Evolutionary conservation across 2,113 vertebrate genomes (phyloP).

Genomic region (Ochotona curzoniae): DNA sequence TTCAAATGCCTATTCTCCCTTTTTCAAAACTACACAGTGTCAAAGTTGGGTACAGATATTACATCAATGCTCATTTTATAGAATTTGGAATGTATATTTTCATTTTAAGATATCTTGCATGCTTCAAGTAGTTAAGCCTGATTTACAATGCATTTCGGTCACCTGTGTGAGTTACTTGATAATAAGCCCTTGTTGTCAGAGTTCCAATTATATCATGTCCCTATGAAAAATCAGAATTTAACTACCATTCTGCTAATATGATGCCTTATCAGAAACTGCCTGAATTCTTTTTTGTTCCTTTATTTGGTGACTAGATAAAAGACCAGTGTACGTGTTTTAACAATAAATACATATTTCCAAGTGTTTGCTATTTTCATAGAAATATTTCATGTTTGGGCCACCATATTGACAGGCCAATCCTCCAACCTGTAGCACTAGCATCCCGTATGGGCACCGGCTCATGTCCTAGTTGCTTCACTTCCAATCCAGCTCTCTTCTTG

Average conservation of each 20-base stretch:
- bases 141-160: background rate
- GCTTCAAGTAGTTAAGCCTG: background rate
- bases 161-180: background rate
- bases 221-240: background rate
- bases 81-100: background rate
- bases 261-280: background rate
- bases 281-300: background rate
- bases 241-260: background rate
- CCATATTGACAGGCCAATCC: no score
- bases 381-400: background rate
- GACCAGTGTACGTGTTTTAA: background rate
- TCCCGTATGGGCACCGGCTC: no score
- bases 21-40: background rate
- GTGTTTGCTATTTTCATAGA: background rate
- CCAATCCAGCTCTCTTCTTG: no score
- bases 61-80: background rate
- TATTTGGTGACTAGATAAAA: background rate
- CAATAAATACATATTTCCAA: slow-evolving; percentile 12
- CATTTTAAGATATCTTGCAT: background rate
- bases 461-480: no score
- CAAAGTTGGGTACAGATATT: background rate
- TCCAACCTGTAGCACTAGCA: no score
- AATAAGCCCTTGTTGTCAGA: background rate
- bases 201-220: background rate
- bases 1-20: background rate